These are phyloP conservation scores for Rhamphomyia laevipes DNA, from an alignment of 2,888 invertebrate genomes.

Conservation along the genomic window DNA sequence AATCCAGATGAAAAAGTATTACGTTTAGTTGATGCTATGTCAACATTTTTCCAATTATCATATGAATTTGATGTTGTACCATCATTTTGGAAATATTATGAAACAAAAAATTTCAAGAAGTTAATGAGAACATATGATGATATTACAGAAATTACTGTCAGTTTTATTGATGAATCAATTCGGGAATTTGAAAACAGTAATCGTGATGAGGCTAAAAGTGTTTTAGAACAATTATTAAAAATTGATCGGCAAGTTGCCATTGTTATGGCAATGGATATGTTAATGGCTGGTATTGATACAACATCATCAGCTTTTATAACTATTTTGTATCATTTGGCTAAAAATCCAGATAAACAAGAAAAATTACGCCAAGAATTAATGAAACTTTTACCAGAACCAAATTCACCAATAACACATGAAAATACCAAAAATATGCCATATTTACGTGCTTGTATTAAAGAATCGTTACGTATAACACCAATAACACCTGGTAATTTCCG, in stretches of 20 bases:
- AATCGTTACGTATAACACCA: constrained; percentile 52
- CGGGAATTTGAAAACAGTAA: constrained; percentile 16
- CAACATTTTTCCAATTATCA: constrained; percentile 23
- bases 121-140: constrained; percentile 26
- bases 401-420: constrained; percentile 35
- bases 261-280: constrained; percentile 59
- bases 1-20: constrained; percentile 21
- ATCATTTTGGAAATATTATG: constrained; percentile 27
- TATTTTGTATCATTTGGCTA: constrained; percentile 40
- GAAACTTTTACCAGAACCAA: constrained; percentile 31
- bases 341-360: constrained; percentile 50
- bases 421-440: constrained; percentile 45
- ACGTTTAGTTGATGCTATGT: constrained; percentile 21
- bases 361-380: constrained; percentile 47
- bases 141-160: constrained; percentile 26
- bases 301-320: constrained; percentile 26
- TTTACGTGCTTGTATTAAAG: constrained; percentile 62
- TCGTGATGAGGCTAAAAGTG: constrained; percentile 32
- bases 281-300: constrained; percentile 61
- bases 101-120: constrained; percentile 25
- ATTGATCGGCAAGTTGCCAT: constrained; percentile 51
- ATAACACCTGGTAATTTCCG: constrained; percentile 49
- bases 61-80: constrained; percentile 29
- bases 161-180: constrained; percentile 34
- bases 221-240: constrained; percentile 50